A percentile compares a stretch with the other conserved stretches of the same genome.
These are phyloP conservation scores for Sternarchorhynchus goeldii DNA, from an alignment of 2,797 vertebrate species.

Conservation along the genomic window DNA sequence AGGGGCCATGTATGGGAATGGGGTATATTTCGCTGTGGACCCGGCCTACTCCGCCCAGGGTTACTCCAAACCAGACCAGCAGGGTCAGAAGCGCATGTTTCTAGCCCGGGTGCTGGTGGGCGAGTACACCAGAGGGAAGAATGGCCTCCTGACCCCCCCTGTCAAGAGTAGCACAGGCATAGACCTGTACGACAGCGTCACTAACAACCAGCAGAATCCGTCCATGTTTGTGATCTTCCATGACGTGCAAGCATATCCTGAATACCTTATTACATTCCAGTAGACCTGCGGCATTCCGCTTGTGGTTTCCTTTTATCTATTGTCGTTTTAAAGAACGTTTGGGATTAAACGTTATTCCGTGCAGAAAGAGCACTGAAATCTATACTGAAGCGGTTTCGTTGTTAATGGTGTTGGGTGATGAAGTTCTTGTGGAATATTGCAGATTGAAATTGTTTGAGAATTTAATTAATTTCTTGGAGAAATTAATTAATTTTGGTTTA, in stretches of 20 bases:
- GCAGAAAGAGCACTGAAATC: no score
- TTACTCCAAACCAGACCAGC: conserved; percentile 50
- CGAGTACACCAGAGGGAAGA: conserved; percentile 54
- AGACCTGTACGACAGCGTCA: conserved; percentile 72
- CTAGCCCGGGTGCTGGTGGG: conserved; percentile 71
- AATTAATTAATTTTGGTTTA: no score
- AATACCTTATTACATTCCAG: conserved; percentile 71
- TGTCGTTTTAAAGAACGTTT: no score
- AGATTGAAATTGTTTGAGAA: no score
- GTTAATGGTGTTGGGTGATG: no score
- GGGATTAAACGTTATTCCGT: no score
- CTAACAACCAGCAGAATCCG: conserved; percentile 18
- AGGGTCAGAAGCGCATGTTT: conserved; percentile 64
- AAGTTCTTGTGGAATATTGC: no score
- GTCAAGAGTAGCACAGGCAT: conserved; percentile 36
- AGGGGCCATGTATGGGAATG: conserved; percentile 66
- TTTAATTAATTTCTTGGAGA: no score
- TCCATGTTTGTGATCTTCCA: conserved; percentile 70
- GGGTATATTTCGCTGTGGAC: conserved; percentile 72
- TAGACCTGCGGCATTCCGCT: conserved; percentile 25
- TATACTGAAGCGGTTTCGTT: no score
- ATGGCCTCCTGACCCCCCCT: conserved; percentile 56
- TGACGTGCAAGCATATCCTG: conserved; percentile 74
- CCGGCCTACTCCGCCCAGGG: conserved; percentile 56
- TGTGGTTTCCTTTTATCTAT: background rate